Evolutionary conservation across 2,113 vertebrate genomes (phyloP), one percentile per base, ranked within the genome.

Genomic region (Macheiramphus alcinus): DNA sequence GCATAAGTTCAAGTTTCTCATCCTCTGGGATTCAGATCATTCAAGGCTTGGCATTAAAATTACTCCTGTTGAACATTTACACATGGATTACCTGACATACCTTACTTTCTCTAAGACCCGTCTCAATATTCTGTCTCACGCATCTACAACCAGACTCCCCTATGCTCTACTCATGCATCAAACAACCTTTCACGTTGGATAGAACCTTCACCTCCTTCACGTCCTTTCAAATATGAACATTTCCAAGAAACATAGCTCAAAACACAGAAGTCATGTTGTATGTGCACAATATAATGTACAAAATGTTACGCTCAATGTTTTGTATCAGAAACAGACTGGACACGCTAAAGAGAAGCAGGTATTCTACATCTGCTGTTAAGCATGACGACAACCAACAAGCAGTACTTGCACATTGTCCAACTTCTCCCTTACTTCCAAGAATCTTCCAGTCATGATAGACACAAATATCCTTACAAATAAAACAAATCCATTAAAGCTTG

Each of bases 241-340:
- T 90, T 83, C 63, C 61, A 62, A 56, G 32, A 66, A 36, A 42
- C 1, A 21, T 11, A 50, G 70, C 34, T 38, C 65, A 70, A 74
- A 79, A 56, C 40, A 65, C 4, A 34, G 20, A 67, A 55, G 40
- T 80, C 40, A n/a, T 5, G 0, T 12, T n/a, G 16, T 7, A 4
- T 0, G 8, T 36, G 38, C 29, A 23, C 5, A 7, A 14, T 8
- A 16, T 5, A 8, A 55, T 0, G 14, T 6, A 58, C 11, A 45
- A 32, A 59, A 32, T 1, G 15, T 26, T 67, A 45, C 0, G 1
- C 27, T 79, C 38, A 32, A 17, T 1, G 16, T 32, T 66, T 31
- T 63, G 10, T 11, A 32, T 15, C 75, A 50, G 18, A 34, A 65
- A 21, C 0, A 40, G 31, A 26, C 43, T 47, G 61, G 38, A 15